These are phyloP conservation scores for Nomada ruficornis DNA, from an alignment of 2,888 invertebrate genomes.

Conservation along the genomic window DNA sequence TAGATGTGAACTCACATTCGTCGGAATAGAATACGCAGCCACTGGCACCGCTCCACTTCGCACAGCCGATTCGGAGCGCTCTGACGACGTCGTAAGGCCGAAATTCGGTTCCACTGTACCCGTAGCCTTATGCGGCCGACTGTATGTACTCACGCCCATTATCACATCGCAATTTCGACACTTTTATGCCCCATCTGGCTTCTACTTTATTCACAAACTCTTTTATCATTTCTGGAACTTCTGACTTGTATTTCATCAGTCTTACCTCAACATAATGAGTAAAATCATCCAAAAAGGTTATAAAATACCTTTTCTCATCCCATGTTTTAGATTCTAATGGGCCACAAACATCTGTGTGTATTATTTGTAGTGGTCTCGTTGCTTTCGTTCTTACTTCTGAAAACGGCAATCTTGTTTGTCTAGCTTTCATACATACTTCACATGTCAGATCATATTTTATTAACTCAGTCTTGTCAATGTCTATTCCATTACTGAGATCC, in stretches of 20 bases:
- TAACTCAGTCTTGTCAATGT: too few species aligned
- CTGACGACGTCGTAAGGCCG: too few species aligned
- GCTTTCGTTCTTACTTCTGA: conserved; percentile 47
- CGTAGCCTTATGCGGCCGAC: too few species aligned
- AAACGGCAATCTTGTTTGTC: conserved; percentile 43
- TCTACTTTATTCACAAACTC: conserved; percentile 5
- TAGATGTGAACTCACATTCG: too few species aligned
- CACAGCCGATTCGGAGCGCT: too few species aligned
- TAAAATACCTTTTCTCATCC: conserved; percentile 36
- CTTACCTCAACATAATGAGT: background rate
- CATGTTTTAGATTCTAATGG: conserved; percentile 59
- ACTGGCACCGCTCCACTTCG: too few species aligned
- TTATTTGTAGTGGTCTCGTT: conserved; percentile 49
- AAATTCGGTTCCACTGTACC: too few species aligned
- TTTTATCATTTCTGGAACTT: conserved; percentile 10
- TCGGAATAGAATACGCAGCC: too few species aligned
- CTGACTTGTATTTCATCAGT: conserved; percentile 18
- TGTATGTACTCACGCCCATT: conserved; percentile 24
- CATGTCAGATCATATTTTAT: background rate
- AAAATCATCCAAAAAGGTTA: conserved; percentile 24
- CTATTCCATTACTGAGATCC: background rate
- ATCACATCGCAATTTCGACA: conserved; percentile 13
- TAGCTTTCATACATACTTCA: conserved; percentile 46
- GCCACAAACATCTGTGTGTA: conserved; percentile 69
- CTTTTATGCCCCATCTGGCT: background rate